Percentiles rank a stretch among this genome's conserved stretches.
Evolutionary conservation across 2,797 vertebrate genomes (phyloP).

Genomic region (Columba guinea): DNA sequence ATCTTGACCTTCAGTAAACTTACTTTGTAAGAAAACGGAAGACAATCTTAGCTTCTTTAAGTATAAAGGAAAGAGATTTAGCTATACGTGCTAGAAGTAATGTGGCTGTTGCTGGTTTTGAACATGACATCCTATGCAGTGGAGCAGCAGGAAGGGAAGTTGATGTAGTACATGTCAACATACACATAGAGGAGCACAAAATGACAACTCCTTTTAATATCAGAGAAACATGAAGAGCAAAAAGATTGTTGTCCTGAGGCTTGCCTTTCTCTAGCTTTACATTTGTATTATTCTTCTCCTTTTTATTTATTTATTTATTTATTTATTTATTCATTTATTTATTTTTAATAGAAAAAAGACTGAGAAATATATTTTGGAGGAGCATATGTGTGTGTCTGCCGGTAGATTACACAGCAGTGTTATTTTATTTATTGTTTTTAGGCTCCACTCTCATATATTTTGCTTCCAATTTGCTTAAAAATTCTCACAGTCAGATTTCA

Average conservation of each 20-base stretch:
- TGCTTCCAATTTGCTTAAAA: not conserved
- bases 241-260: not conserved
- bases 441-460: not conserved
- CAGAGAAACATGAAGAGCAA: not conserved
- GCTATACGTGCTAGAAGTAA: not conserved
- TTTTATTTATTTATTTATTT: not conserved
- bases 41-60: not conserved
- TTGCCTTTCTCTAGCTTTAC: not conserved
- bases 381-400: not conserved
- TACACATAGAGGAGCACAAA: not conserved
- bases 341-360: not conserved
- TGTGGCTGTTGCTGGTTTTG: not conserved
- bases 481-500: not conserved
- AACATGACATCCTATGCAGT: not conserved
- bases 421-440: not conserved
- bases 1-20: not conserved
- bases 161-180: not conserved
- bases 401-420: not conserved
- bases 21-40: not conserved
- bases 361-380: not conserved
- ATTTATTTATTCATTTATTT: not conserved
- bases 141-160: not conserved
- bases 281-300: not conserved
- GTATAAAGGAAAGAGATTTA: not conserved
- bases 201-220: not conserved